phyloP scores from a whole-genome alignment of 2,888 invertebrate species.

The Rhyacophila evoluta region DNA sequence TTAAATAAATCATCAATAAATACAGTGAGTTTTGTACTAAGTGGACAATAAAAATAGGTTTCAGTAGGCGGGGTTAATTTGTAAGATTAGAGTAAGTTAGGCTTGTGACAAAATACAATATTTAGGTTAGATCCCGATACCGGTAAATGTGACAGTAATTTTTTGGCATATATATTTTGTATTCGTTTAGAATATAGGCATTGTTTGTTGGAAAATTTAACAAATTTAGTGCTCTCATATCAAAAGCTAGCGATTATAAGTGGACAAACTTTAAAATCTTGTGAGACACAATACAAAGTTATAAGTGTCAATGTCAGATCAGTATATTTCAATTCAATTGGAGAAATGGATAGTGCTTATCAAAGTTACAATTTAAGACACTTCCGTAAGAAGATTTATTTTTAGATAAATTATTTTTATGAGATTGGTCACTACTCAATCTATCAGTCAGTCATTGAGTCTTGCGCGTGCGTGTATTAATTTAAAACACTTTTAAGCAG shows the following conservation, averaged over 20 bases:
- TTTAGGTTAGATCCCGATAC: too few relatives aligned
- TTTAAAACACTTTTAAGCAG: too few relatives aligned
- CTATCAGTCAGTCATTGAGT: too few relatives aligned
- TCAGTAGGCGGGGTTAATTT: background rate
- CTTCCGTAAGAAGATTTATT: too few relatives aligned
- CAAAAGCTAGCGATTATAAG: background rate
- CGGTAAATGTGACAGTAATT: too few relatives aligned
- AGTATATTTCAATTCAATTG: background rate
- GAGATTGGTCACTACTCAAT: too few relatives aligned
- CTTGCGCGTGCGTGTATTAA: too few relatives aligned
- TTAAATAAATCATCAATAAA: background rate
- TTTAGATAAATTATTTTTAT: too few relatives aligned
- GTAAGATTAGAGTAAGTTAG: background rate
- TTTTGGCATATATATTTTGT: background rate
- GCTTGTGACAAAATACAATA: too few relatives aligned
- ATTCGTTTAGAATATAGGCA: background rate
- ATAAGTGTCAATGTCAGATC: background rate
- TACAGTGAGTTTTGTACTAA: background rate
- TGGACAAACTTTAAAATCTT: background rate
- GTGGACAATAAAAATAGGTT: background rate
- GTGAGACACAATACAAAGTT: background rate
- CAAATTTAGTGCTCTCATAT: background rate
- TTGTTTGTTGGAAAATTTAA: background rate
- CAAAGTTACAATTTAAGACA: background rate
- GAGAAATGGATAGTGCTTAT: background rate